These are phyloP conservation scores for Pygoscelis antarcticus DNA, from an alignment of 2,113 vertebrate species.

Conservation along the genomic window DNA sequence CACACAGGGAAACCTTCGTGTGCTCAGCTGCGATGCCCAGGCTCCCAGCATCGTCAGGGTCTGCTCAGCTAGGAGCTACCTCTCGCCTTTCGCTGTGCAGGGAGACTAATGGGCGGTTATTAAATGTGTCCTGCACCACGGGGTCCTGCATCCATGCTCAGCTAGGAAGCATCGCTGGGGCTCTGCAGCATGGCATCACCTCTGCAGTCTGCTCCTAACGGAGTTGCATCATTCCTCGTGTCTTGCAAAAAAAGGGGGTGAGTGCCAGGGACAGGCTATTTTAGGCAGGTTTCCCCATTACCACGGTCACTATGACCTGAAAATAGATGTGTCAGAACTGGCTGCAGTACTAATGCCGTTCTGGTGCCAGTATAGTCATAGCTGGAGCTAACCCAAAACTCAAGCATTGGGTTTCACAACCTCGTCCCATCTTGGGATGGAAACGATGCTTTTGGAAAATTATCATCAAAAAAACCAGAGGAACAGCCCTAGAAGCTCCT, in stretches of 20 bases:
- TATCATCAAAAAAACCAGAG: background rate
- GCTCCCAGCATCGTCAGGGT: background rate
- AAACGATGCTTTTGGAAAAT: background rate
- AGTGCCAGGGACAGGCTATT: background rate
- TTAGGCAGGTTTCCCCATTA: background rate
- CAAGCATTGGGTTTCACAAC: background rate
- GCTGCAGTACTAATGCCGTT: accelerated
- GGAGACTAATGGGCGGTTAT: background rate
- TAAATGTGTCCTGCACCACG: background rate
- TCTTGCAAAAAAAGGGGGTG: background rate
- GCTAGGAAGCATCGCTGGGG: background rate
- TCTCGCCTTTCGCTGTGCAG: background rate
- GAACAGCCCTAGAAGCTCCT: background rate
- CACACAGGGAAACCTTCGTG: background rate
- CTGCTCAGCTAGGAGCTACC: background rate
- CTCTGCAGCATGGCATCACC: background rate
- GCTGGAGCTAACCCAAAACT: background rate
- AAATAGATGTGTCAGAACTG: background rate
- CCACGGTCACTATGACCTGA: background rate
- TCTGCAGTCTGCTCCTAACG: accelerated
- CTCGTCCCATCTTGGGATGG: background rate
- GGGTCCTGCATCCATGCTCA: background rate
- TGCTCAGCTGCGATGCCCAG: background rate
- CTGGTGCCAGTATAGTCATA: background rate
- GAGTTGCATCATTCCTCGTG: background rate